phyloP scores from a whole-genome alignment of 1,140 invertebrate species.

The Zaprionus gabonicus region DNA sequence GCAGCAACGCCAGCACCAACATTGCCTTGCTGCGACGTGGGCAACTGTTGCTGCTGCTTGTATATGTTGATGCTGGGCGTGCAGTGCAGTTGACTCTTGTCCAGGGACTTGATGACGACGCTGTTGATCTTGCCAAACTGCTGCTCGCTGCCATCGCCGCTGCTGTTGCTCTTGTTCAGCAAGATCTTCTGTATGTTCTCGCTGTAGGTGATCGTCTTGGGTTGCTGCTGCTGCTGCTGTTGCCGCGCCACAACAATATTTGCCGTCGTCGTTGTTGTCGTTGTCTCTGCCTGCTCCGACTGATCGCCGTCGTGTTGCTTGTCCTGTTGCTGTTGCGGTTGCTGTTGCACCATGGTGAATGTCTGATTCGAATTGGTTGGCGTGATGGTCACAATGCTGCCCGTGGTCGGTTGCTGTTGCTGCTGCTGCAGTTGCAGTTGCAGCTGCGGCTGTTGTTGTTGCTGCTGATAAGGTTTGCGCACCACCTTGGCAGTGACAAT shows the following conservation, averaged over 20 bases:
- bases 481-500: slow-evolving; percentile 78
- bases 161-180: slow-evolving; percentile 63
- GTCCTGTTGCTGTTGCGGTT: slow-evolving; percentile 21
- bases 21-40: background rate
- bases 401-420: slow-evolving; percentile 84
- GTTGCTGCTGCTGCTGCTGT: slow-evolving; percentile 15
- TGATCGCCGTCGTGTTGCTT: slow-evolving; percentile 27
- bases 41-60: slow-evolving; percentile 46
- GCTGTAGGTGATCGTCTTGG: slow-evolving; percentile 49
- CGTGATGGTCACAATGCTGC: slow-evolving; percentile 80
- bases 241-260: slow-evolving; percentile 7
- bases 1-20: background rate
- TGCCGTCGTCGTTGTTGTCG: background rate
- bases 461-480: slow-evolving; percentile 65
- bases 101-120: slow-evolving; percentile 68
- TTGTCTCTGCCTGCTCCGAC: slow-evolving; percentile 5
- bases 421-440: slow-evolving; percentile 79
- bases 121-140: slow-evolving; percentile 61
- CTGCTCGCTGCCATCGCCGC: slow-evolving; percentile 31
- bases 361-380: slow-evolving; percentile 84
- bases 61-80: slow-evolving; percentile 64
- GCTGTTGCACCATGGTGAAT: slow-evolving; percentile 59
- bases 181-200: slow-evolving; percentile 69
- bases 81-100: slow-evolving; percentile 58
- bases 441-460: slow-evolving; percentile 76